phyloP scores from a whole-genome alignment of 2,888 invertebrate species.

The Acleris cristana region DNA sequence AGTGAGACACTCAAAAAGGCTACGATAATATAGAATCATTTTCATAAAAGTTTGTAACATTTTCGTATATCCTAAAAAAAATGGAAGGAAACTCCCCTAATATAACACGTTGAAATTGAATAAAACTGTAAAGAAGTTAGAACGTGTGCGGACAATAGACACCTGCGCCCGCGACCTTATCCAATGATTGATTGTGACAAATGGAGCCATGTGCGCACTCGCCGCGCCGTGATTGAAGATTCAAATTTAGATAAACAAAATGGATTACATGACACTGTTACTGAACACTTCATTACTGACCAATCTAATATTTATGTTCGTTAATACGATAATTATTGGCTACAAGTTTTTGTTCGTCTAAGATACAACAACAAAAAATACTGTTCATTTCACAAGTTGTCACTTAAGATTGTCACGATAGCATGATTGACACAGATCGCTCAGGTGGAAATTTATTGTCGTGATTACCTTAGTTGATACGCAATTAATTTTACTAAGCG shows the following conservation, averaged over 20 bases:
- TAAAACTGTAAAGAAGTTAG: constrained; percentile 33
- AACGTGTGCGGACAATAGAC: constrained; percentile 47
- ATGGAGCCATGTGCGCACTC: constrained; percentile 54
- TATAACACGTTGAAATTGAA: constrained; percentile 24
- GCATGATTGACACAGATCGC: constrained; percentile 10
- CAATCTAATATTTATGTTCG: constrained; percentile 18
- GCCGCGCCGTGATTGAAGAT: constrained; percentile 57
- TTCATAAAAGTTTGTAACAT: neutral
- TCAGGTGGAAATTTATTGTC: constrained; percentile 7
- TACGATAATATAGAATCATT: neutral
- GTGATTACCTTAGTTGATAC: neutral
- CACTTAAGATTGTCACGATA: constrained; percentile 23
- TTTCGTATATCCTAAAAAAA: neutral
- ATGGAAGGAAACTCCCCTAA: neutral
- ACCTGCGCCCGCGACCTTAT: constrained; percentile 60
- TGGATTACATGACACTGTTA: constrained; percentile 53
- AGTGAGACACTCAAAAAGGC: neutral
- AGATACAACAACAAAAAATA: constrained; percentile 16
- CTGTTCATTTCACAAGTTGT: constrained; percentile 24
- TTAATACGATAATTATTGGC: constrained; percentile 7
- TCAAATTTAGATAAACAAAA: constrained; percentile 65
- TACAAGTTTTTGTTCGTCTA: constrained; percentile 15
- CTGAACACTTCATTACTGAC: constrained; percentile 30
- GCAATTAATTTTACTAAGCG: too few species aligned
- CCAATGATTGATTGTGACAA: constrained; percentile 74